Percentiles rank a stretch among this genome's conserved stretches.
Conservation (phyloP, 2,113 vertebrate species). For the Stegostoma tigrinum region DNA sequence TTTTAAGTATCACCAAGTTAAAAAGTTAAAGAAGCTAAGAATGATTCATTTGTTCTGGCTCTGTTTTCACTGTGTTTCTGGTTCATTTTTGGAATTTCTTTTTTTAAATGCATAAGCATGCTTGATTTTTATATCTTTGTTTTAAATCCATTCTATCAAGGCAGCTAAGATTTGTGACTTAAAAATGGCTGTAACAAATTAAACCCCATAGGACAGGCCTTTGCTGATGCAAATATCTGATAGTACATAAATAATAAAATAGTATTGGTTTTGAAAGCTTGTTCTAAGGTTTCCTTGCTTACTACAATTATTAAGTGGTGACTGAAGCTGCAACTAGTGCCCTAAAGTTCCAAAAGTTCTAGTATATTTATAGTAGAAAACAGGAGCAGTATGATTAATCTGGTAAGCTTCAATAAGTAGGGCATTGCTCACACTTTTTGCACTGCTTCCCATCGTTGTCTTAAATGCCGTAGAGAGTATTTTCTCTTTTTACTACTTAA, state of each 20-base stretch:
- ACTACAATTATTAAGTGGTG: neutral
- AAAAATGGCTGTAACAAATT: neutral
- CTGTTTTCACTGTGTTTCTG: neutral
- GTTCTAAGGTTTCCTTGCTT: neutral
- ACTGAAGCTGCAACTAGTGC: neutral
- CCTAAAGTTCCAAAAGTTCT: neutral
- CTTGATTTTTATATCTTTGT: neutral
- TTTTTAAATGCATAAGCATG: neutral
- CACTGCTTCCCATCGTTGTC: neutral
- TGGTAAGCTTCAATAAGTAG: neutral
- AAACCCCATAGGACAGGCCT: neutral
- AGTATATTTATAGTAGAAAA: neutral
- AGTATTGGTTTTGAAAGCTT: neutral
- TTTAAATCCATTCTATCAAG: neutral
- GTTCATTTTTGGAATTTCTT: neutral
- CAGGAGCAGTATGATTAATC: neutral
- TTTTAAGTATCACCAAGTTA: no score
- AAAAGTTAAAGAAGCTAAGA: neutral
- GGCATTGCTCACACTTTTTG: neutral
- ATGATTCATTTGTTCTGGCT: neutral
- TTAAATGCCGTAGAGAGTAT: neutral
- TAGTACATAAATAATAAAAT: neutral
- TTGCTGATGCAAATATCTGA: neutral
- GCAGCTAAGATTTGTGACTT: neutral
- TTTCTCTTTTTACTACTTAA: neutral